Percentiles rank a stretch among this genome's conserved stretches.
Conservation (phyloP, 2,113 vertebrate genomes). For the Dipodomys stephensi region DNA sequence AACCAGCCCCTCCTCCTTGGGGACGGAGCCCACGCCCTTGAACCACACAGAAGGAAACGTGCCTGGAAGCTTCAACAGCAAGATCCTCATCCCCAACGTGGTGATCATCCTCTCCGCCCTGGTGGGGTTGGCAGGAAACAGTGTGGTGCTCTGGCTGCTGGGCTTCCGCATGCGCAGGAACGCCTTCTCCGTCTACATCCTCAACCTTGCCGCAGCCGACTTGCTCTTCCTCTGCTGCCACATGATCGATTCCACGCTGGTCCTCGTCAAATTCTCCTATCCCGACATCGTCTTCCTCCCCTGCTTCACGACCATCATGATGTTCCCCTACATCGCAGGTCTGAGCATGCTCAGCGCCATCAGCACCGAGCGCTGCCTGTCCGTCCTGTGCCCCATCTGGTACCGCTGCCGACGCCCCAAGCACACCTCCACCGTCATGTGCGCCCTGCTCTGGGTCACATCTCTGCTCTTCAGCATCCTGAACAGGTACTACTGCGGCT, state of each 20-base stretch:
- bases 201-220: neutral
- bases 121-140: neutral
- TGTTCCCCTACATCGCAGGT: neutral
- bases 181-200: neutral
- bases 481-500: neutral
- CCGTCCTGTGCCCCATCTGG: conserved; percentile 46
- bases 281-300: neutral
- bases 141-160: conserved; percentile 18
- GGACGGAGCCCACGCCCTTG: neutral
- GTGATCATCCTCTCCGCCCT: neutral
- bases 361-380: conserved; percentile 8
- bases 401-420: neutral
- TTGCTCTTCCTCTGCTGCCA: conserved; percentile 15
- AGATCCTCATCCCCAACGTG: neutral
- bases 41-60: neutral
- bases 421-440: neutral
- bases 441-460: neutral
- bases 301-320: neutral
- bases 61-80: too few species aligned
- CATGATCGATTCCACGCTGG: neutral
- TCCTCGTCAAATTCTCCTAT: neutral
- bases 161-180: neutral
- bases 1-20: neutral
- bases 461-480: neutral
- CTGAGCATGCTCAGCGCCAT: conserved; percentile 56